Evolutionary conservation across 2,888 invertebrate species (phyloP).

Genomic region (Tineola bisselliella): DNA sequence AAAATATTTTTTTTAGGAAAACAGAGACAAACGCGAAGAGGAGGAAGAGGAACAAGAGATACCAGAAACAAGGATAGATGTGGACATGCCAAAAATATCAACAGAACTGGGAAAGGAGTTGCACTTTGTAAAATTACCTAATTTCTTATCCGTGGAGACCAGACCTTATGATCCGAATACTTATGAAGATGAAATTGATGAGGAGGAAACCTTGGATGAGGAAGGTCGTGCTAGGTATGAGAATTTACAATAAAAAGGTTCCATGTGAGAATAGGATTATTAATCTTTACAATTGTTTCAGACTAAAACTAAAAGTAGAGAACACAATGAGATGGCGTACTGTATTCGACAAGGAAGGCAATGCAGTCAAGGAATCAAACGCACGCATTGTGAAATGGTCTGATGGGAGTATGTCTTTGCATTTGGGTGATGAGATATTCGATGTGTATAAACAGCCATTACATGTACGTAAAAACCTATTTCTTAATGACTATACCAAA

Average conservation of each 20-base stretch:
- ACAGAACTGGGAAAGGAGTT: slow-evolving; percentile 92
- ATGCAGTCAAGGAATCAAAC: slow-evolving; percentile 89
- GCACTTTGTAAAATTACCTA: slow-evolving; percentile 96
- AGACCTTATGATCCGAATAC: slow-evolving; percentile 94
- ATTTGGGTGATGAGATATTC: slow-evolving; percentile 97
- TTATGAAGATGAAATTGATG: slow-evolving; percentile 99
- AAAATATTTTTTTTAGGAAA: slow-evolving; percentile 34
- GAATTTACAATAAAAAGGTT: too few species aligned
- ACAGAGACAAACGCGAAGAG: slow-evolving; percentile 63
- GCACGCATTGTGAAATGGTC: slow-evolving; percentile 97
- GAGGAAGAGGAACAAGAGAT: slow-evolving; percentile 82
- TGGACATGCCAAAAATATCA: slow-evolving; percentile 94
- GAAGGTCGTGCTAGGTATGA: slow-evolving; percentile 89
- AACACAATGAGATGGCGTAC: slow-evolving; percentile 98
- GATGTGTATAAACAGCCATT: slow-evolving; percentile 95
- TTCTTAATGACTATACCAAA: too few species aligned
- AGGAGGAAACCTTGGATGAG: slow-evolving; percentile 97
- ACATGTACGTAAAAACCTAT: too few species aligned
- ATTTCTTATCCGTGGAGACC: slow-evolving; percentile 97
- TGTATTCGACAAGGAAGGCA: slow-evolving; percentile 81
- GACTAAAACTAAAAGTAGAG: slow-evolving; percentile 92
- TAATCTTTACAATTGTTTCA: slow-evolving; percentile 32
- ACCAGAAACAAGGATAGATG: slow-evolving; percentile 95
- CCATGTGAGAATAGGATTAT: too few species aligned
- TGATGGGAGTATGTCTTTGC: slow-evolving; percentile 96